phyloP scores from a whole-genome alignment of 2,797 vertebrate genomes.

The Nyctalus aviator region DNA sequence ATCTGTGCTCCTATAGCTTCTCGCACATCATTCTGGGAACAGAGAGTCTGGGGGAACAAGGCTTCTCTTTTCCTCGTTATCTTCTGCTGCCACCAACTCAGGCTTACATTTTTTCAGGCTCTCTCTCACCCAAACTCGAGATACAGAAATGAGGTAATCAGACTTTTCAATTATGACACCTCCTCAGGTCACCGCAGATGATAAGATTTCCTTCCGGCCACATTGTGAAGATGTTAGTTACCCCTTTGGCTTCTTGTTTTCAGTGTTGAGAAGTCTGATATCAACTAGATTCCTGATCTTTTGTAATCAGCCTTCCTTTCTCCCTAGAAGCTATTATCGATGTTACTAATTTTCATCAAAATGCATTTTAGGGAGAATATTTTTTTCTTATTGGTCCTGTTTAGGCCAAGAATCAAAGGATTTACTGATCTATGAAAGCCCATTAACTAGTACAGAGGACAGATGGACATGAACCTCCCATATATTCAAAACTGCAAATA shows the following conservation, averaged over 20 bases:
- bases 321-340: conserved; percentile 24
- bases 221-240: conserved; percentile 32
- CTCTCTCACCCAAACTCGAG: not conserved
- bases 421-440: not conserved
- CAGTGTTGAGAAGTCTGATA: not conserved
- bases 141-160: not conserved
- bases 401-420: not conserved
- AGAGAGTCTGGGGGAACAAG: not conserved
- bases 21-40: not conserved
- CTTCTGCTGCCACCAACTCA: not conserved
- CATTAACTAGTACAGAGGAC: not conserved
- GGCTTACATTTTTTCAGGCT: not conserved
- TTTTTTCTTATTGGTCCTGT: not conserved
- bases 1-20: not conserved
- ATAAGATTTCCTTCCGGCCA: not conserved
- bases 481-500: not conserved
- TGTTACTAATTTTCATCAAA: conserved; percentile 5
- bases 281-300: conserved; percentile 26
- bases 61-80: not conserved
- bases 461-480: not conserved
- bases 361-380: not conserved
- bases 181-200: not conserved
- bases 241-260: not conserved
- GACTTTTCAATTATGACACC: not conserved
- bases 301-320: conserved; percentile 27